Percentiles rank a stretch among this genome's conserved stretches.
Conservation (phyloP, 2,797 vertebrate species). For the Chelon auratus region DNA sequence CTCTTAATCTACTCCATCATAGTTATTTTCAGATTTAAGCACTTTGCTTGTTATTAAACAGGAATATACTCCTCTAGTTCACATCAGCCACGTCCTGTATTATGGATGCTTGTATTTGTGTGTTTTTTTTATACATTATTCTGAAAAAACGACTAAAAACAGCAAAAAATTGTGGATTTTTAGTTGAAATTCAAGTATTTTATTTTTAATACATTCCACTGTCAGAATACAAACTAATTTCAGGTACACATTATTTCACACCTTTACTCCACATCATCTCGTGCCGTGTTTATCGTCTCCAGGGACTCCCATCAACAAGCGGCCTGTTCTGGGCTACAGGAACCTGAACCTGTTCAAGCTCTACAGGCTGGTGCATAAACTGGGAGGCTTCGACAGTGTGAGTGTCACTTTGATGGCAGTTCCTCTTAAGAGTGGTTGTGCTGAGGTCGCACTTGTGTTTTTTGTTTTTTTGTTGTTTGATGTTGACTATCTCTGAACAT, state of each 20-base stretch:
- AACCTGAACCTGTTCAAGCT: conserved; percentile 89
- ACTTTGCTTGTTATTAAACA: too few species aligned
- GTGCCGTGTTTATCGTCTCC: conserved; percentile 11
- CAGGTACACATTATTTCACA: too few species aligned
- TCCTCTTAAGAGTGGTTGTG: background rate
- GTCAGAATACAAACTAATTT: too few species aligned
- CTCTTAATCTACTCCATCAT: too few species aligned
- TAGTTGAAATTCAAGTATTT: too few species aligned
- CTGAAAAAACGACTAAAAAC: background rate
- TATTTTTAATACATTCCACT: too few species aligned
- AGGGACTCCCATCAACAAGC: conserved; percentile 89
- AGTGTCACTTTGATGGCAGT: conserved; percentile 50
- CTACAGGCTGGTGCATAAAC: conserved; percentile 86
- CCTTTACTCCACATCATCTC: background rate
- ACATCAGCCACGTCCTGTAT: background rate
- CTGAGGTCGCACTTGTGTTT: background rate
- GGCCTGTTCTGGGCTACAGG: conserved; percentile 87
- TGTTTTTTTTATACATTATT: background rate
- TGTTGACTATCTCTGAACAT: conserved; percentile 18
- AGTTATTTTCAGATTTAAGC: too few species aligned
- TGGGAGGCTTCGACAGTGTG: conserved; percentile 86
- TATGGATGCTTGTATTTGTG: background rate
- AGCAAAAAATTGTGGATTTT: too few species aligned
- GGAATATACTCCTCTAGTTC: background rate
- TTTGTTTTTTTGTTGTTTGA: background rate